phyloP scores from a whole-genome alignment of 2,888 invertebrate species.

The Melipona beecheii region DNA sequence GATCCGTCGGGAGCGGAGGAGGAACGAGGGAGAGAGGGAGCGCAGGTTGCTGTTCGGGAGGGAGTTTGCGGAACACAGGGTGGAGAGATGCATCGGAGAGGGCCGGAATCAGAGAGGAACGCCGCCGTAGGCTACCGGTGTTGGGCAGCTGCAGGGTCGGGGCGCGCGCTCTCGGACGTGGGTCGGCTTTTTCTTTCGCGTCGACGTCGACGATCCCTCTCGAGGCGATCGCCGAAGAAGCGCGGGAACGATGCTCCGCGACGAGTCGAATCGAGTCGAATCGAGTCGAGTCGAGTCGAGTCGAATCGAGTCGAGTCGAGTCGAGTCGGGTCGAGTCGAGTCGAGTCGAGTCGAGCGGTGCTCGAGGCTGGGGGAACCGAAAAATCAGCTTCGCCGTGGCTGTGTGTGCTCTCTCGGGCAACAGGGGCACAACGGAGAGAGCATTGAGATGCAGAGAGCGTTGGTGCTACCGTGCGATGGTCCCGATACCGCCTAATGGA shows the following conservation, averaged over 20 bases:
- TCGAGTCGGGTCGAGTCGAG: no score
- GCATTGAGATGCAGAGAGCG: conserved; percentile 84
- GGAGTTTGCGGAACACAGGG: neutral
- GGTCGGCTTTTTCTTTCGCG: conserved; percentile 35
- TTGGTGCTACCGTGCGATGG: conserved; percentile 84
- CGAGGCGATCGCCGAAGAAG: conserved; percentile 6
- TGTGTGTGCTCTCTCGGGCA: neutral
- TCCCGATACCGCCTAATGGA: conserved; percentile 84
- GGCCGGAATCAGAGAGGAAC: conserved; percentile 73
- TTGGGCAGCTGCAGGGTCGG: conserved; percentile 77
- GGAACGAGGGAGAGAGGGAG: neutral
- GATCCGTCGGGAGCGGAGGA: no score
- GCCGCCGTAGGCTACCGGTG: conserved; percentile 82
- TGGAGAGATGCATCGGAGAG: conserved; percentile 35
- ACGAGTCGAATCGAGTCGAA: neutral
- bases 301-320: no score
- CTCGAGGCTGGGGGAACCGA: conserved; percentile 20
- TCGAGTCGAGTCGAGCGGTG: no score
- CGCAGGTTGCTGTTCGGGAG: neutral
- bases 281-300: neutral
- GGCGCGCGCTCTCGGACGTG: conserved; percentile 3
- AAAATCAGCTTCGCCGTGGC: conserved; percentile 55
- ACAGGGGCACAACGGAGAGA: conserved; percentile 54
- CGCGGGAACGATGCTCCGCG: conserved; percentile 14
- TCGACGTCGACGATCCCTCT: conserved; percentile 36